A percentile compares a stretch with the other conserved stretches of the same genome.
These are phyloP conservation scores for Cliona cf. orientalis DNA, from an alignment of 37 sponge, comb jelly and placozoan species.

Conservation along the genomic window DNA sequence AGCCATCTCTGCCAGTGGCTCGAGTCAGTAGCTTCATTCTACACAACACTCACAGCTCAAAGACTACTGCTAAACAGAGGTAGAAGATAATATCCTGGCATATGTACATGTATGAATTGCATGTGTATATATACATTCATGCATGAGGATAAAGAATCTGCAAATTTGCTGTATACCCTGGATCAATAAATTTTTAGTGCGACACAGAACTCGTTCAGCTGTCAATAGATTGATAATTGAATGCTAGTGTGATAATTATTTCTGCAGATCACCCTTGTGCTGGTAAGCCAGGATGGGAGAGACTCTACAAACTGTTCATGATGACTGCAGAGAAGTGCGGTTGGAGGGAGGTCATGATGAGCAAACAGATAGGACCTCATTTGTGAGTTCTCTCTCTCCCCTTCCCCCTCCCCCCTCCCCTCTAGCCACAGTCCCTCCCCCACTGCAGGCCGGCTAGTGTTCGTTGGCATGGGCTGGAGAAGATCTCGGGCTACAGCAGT, in stretches of 20 bases:
- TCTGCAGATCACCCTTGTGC: slow-evolving; percentile 44
- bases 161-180: too few species aligned
- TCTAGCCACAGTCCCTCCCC: not conserved
- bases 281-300: slow-evolving; percentile 77
- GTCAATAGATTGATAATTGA: too few species aligned
- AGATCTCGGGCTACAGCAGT: slow-evolving; percentile 67
- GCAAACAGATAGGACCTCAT: slow-evolving; percentile 77
- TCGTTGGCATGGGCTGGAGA: slow-evolving; percentile 81
- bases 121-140: too few species aligned
- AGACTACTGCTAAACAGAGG: slow-evolving; percentile 8
- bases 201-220: too few species aligned
- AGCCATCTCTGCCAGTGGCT: slow-evolving; percentile 92
- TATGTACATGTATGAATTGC: too few species aligned
- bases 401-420: not conserved
- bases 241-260: too few species aligned
- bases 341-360: slow-evolving; percentile 74
- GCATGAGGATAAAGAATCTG: too few species aligned
- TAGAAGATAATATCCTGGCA: too few species aligned
- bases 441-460: slow-evolving; percentile 47
- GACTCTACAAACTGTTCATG: slow-evolving; percentile 64
- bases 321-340: slow-evolving; percentile 79
- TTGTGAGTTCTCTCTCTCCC: slow-evolving; percentile 34
- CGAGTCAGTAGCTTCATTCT: slow-evolving; percentile 80
- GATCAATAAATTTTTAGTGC: too few species aligned
- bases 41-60: slow-evolving; percentile 61